Base-by-base conservation (phyloP, 1,140 invertebrate species). In the Pinna nobilis region DNA sequence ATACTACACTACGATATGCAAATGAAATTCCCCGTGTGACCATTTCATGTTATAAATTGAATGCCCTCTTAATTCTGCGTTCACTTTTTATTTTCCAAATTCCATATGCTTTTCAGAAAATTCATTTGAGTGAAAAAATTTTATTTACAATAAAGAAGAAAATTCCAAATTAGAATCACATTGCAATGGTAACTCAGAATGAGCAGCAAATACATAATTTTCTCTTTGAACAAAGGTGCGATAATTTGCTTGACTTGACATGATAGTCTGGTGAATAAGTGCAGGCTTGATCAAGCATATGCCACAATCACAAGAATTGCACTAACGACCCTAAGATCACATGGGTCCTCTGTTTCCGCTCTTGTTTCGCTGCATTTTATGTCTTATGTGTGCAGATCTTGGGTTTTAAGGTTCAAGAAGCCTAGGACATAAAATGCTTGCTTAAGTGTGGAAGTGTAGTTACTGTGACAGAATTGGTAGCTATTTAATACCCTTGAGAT, bases 291-390 rank as follows among this genome's bases (percentile, higher is more conserved):
- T 74, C 47, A 63, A 44, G 57, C 72, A 55, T 74, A 44, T 25
- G 39, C 57, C 33, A 51, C 59, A 74, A 68, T 63, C 44, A 44
- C 55, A 63, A 39, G 55, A 41, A 74, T 61, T 41, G 65, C 57
- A 74, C 72, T 74, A 68, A 74, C 69, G 59, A 64, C 65, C 59
- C 28, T 55, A n/a, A 55, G 65, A 74, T 68, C 65, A 64, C 20
- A 74, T n/a, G 55, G 35, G 35, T 44, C 49, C 50, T 53, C 47
- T 64, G 50, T 61, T 68, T 39, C 50, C 67, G 32, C 57, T 68
- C 64, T 69, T 74, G 65, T 74, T 74, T 74, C 65, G 51, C 30
- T 74, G 72, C 65, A 53, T 69, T 74, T 74, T 74, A 74, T 61
- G 59, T 63, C 59, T 61, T 53, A 39, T 60, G 53, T 66, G 55